Evolutionary conservation across 2,797 vertebrate species (phyloP), one percentile per base, ranked within the genome.

Genomic region (Molothrus aeneus): DNA sequence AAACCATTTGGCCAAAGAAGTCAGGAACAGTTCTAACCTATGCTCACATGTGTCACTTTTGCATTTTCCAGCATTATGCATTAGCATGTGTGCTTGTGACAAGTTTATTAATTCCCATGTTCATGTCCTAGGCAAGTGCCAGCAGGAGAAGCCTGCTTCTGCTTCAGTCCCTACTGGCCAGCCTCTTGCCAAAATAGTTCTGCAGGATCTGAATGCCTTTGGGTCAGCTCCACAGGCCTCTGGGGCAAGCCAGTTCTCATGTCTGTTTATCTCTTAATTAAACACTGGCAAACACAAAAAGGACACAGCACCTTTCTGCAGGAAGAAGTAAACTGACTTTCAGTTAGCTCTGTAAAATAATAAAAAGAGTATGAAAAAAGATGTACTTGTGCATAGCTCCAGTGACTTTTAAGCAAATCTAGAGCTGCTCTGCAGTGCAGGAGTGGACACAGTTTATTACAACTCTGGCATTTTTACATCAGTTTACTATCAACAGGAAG

Each of bases 401-500:
- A 47, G 63, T 40, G 80, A 68, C 69, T 86, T 85, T 32, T 34
- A 80, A 59, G 56, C 68, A 94, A 75, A 85, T 22, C 59, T 60
- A 61, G 70, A 73, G 86, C 34, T 85, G 48, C 68, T 80, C 68
- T 51, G 73, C 10, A 51, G 70, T 20, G 59, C 74, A 57, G 0
- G 1, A 87, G 16, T 38, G 60, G 83, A 93, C 88, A 68, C 9
- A 64, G 69, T 92, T 96, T 93, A 90, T 92, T 88, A 78, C 65
- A 69, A 18, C 66, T 93, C 71, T 60, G 93, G 90, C 65, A 26
- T 82, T 93, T 96, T 97, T 93, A 92, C 84, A 77, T 93, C 1
- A 0, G 74, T 93, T 96, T 92, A 77, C 83, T 88, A 80, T 91
- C 90, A 94, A 92, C 54, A 95, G 92, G 92, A 97, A 96, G 75